phyloP scores from a whole-genome alignment of 1,140 invertebrate species.

The Brachionus rotundiformis region DNA sequence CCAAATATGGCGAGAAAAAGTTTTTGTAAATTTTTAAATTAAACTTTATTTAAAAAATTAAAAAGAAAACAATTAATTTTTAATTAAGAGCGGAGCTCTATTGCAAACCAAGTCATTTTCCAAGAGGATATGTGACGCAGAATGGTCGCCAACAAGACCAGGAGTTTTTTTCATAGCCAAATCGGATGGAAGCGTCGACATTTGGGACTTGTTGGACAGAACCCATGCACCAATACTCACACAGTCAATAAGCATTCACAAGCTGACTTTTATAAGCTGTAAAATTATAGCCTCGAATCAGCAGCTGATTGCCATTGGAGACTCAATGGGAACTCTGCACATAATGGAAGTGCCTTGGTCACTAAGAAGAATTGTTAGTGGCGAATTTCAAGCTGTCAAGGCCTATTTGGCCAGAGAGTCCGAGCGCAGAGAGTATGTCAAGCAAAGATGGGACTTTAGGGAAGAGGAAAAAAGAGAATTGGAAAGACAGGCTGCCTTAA shows the following conservation, averaged over 20 bases:
- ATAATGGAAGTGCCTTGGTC: conserved; percentile 64
- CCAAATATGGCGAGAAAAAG: conserved; percentile 64
- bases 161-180: conserved; percentile 65
- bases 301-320: conserved; percentile 63
- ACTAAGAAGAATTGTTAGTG: conserved; percentile 34
- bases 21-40: conserved; percentile 57
- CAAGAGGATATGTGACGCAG: conserved; percentile 57
- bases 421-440: conserved; percentile 43
- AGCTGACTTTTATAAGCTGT: conserved; percentile 60
- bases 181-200: conserved; percentile 64
- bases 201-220: conserved; percentile 66
- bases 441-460: conserved; percentile 50
- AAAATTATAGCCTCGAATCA: conserved; percentile 60
- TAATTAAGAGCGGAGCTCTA: conserved; percentile 60
- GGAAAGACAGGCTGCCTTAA: conserved; percentile 20
- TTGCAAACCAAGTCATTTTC: conserved; percentile 56
- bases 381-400: conserved; percentile 41
- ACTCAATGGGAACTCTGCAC: conserved; percentile 62
- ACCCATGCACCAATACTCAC: conserved; percentile 64
- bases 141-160: conserved; percentile 64
- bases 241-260: conserved; percentile 61
- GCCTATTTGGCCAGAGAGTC: conserved; percentile 38
- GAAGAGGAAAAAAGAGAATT: conserved; percentile 52
- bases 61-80: too few relatives aligned
- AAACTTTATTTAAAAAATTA: neutral